Evolutionary conservation across 1,140 invertebrate genomes (phyloP).

Genomic region (Drosophila pandora): DNA sequence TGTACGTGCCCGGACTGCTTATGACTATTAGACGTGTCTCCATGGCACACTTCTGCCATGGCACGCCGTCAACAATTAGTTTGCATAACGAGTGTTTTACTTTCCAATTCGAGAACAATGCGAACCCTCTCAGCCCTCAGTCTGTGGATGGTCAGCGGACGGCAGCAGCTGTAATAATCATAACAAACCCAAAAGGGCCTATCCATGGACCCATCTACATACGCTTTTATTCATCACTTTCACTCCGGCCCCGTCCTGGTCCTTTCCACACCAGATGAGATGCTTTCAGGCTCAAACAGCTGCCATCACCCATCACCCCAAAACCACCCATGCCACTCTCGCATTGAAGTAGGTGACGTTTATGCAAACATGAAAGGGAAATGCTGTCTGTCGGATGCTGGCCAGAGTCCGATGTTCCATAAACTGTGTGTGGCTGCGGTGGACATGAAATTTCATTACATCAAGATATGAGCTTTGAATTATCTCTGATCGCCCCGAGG

Average conservation of each 20-base stretch:
- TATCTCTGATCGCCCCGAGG: constrained; percentile 50
- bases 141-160: constrained; percentile 15
- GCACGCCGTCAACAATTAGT: constrained; percentile 58
- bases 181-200: constrained; percentile 60
- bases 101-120: constrained; percentile 64
- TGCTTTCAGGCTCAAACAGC: constrained; percentile 58
- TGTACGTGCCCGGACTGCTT: constrained; percentile 6
- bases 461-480: constrained; percentile 81
- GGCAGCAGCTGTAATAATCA: constrained; percentile 74
- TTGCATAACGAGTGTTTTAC: constrained; percentile 67
- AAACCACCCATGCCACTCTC: constrained; percentile 35
- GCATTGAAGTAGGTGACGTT: constrained; percentile 74
- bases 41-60: constrained; percentile 29
- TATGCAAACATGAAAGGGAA: constrained; percentile 64
- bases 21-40: not conserved
- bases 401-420: constrained; percentile 19
- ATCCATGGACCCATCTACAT: constrained; percentile 52
- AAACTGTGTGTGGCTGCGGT: constrained; percentile 28
- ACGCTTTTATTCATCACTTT: constrained; percentile 66
- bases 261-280: constrained; percentile 47
- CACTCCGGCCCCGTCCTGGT: constrained; percentile 33
- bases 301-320: constrained; percentile 38
- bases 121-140: not conserved
- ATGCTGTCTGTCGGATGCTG: constrained; percentile 49
- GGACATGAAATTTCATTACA: constrained; percentile 65